phyloP scores from a whole-genome alignment of 2,888 invertebrate species.

The Stramonita haemastoma region DNA sequence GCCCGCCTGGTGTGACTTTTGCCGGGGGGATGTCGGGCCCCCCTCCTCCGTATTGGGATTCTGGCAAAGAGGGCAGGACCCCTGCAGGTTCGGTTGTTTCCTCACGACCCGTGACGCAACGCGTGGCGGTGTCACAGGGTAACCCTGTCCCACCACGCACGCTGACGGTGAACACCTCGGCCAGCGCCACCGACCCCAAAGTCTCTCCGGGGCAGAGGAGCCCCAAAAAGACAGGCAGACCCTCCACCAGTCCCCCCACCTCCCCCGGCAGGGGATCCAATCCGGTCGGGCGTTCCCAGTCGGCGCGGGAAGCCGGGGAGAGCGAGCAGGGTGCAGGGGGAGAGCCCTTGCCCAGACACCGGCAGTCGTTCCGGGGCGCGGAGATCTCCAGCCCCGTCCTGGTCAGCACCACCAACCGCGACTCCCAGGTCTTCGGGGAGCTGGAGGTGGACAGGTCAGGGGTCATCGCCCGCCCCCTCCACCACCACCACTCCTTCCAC shows the following conservation, averaged over 20 bases:
- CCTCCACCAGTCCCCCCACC: constrained; percentile 22
- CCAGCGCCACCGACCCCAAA: neutral
- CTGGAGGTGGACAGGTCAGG: constrained; percentile 50
- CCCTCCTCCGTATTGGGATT: neutral
- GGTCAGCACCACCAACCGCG: constrained; percentile 69
- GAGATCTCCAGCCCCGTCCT: constrained; percentile 70
- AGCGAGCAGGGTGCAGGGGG: constrained; percentile 39
- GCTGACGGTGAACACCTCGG: neutral
- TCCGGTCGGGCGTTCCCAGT: constrained; percentile 34
- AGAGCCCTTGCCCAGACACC: constrained; percentile 54
- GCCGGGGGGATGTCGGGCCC: neutral
- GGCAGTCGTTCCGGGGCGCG: constrained; percentile 61
- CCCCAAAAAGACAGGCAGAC: neutral
- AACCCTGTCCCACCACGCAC: neutral
- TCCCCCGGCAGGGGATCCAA: constrained; percentile 28
- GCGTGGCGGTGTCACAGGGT: neutral
- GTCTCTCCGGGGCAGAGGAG: neutral
- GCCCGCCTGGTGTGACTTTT: neutral
- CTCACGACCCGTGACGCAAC: neutral
- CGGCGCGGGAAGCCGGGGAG: constrained; percentile 29
- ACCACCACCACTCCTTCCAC: constrained; percentile 32
- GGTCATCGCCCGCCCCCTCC: constrained; percentile 42
- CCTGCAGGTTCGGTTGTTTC: neutral
- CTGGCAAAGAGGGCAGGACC: neutral
- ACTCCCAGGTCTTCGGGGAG: constrained; percentile 64